phyloP scores from a whole-genome alignment of 1,140 invertebrate genomes.

The Harpegnathos saltator region DNA sequence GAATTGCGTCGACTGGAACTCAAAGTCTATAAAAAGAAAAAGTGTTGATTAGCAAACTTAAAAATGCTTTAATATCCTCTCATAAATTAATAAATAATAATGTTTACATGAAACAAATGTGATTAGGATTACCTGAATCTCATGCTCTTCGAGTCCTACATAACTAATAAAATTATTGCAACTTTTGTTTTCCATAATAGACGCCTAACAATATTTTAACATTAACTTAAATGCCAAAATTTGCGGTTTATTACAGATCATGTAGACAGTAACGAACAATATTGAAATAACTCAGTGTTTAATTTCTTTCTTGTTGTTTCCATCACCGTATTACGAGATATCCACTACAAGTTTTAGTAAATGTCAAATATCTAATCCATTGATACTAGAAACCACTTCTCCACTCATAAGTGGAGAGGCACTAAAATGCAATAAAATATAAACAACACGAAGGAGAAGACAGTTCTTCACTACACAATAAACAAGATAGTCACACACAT shows the following conservation, averaged over 20 bases:
- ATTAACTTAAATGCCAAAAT: neutral
- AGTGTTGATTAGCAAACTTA: neutral
- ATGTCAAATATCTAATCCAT: neutral
- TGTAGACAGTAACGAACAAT: neutral
- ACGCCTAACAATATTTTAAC: slow-evolving; percentile 5
- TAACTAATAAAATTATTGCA: slow-evolving; percentile 87
- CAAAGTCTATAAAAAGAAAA: slow-evolving; percentile 73
- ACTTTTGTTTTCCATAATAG: slow-evolving; percentile 83
- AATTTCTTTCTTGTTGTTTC: neutral
- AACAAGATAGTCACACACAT: too few relatives aligned
- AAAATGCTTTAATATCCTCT: neutral
- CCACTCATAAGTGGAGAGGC: neutral
- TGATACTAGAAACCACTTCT: neutral
- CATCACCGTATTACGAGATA: slow-evolving; percentile 6
- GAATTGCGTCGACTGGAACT: slow-evolving; percentile 80
- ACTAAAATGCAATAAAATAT: neutral
- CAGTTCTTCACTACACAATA: too few relatives aligned
- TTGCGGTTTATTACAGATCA: neutral
- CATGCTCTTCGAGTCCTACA: slow-evolving; percentile 85
- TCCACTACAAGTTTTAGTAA: neutral
- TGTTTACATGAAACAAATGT: slow-evolving; percentile 55
- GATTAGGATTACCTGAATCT: slow-evolving; percentile 82
- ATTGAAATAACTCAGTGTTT: neutral
- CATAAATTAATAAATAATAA: neutral
- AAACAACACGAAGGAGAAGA: neutral